Conservation (phyloP, 1,140 invertebrate genomes). For the Drosophila neocordata region DNA sequence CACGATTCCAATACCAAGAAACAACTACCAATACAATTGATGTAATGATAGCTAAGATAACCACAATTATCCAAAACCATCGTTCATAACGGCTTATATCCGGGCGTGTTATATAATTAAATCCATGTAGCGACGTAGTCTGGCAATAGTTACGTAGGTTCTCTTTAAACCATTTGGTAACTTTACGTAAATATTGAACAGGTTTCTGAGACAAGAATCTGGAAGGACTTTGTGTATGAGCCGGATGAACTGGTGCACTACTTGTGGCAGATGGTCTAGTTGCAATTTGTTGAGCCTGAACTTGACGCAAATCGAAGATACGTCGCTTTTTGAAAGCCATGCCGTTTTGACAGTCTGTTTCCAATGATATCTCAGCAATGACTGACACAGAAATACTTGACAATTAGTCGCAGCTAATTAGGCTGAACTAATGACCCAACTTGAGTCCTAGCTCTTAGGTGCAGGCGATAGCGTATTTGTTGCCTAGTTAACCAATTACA, state of each 20-base stretch:
- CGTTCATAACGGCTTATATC: constrained; percentile 66
- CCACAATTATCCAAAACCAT: constrained; percentile 83
- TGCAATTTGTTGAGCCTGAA: constrained; percentile 52
- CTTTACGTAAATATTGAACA: constrained; percentile 12
- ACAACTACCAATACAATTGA: constrained; percentile 82
- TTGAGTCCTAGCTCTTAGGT: constrained; percentile 20
- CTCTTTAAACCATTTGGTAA: constrained; percentile 63
- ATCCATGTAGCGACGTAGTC: constrained; percentile 82
- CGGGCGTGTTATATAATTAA: constrained; percentile 73
- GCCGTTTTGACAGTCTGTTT: not conserved
- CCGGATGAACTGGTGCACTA: constrained; percentile 10
- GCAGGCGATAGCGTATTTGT: constrained; percentile 53
- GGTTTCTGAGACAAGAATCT: not conserved
- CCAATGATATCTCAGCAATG: not conserved
- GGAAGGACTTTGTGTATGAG: not conserved
- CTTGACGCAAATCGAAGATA: constrained; percentile 60
- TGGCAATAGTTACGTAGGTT: constrained; percentile 82
- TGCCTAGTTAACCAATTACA: constrained; percentile 71
- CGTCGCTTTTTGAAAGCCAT: constrained; percentile 71
- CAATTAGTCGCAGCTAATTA: constrained; percentile 45
- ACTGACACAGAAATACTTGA: constrained; percentile 8
- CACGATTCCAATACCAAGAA: constrained; percentile 83
- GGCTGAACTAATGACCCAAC: constrained; percentile 49
- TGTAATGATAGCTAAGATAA: constrained; percentile 81
- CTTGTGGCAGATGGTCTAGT: not conserved